phyloP scores from a whole-genome alignment of 2,797 vertebrate species.

The Melanotaenia boesemani region DNA sequence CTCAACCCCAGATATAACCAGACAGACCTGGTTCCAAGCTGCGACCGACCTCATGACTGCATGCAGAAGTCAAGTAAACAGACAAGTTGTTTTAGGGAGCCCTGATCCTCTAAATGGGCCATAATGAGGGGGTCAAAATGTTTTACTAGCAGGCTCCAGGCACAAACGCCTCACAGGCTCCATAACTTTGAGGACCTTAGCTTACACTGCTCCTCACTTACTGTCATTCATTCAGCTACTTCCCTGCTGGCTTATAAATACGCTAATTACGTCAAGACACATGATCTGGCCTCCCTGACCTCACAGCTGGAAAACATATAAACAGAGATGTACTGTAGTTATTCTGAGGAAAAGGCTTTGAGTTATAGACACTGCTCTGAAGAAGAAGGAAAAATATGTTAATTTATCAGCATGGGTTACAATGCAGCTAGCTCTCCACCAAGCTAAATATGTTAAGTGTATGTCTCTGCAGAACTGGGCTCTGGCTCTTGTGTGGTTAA shows the following conservation, averaged over 20 bases:
- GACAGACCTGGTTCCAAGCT: constrained; percentile 68
- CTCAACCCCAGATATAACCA: constrained; percentile 65
- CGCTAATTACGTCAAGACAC: constrained; percentile 63
- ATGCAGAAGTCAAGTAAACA: constrained; percentile 62
- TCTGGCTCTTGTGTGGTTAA: constrained; percentile 26
- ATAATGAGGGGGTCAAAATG: constrained; percentile 76
- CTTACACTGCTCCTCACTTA: constrained; percentile 53
- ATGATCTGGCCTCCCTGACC: constrained; percentile 55
- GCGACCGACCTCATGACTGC: constrained; percentile 54
- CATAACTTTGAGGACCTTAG: constrained; percentile 59
- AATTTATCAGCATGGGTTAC: not conserved
- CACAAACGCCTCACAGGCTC: constrained; percentile 67
- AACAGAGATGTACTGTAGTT: constrained; percentile 38
- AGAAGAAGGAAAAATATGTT: not conserved
- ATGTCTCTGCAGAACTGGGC: constrained; percentile 20
- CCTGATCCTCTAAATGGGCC: constrained; percentile 71
- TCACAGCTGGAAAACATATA: constrained; percentile 61
- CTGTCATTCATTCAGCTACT: constrained; percentile 59
- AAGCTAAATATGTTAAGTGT: constrained; percentile 14
- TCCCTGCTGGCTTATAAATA: constrained; percentile 65
- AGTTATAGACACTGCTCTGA: constrained; percentile 11
- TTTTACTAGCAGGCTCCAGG: constrained; percentile 73
- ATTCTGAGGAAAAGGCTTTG: constrained; percentile 34
- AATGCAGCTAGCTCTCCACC: not conserved
- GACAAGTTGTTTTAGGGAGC: constrained; percentile 77